Base-by-base conservation (phyloP, 2,113 vertebrate genomes). In the Taxidea taxus region DNA sequence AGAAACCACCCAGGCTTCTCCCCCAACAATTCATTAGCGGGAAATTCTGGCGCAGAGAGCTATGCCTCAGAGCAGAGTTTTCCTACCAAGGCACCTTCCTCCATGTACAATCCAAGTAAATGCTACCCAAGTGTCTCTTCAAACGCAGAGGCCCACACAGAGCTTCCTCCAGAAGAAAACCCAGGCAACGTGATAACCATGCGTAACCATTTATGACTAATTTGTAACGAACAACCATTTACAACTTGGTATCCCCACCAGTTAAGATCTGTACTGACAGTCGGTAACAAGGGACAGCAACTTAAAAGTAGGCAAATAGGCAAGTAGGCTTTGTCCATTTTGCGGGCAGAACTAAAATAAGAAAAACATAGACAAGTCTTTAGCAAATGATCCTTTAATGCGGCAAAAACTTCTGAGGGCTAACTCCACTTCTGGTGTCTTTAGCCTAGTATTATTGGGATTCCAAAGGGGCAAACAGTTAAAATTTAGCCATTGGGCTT, bases 11-110 rank as follows among this genome's bases (percentile, higher is more conserved):
- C 31, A 87, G 54, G 54, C 0, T 82, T 96, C 49, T 54, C 14
- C 74, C 7, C 56, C 62, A 87, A 56, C 37, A 91, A 51, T 49
- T 78, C 62, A 82, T 31, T 81, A 75, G 39, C 20, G 94, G 51
- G 87, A 87, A 84, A n/a, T 66, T 56, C 42, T 87, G 18, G 70
- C 68, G 2, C 10, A 5, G 8, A 29, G 18, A 75, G 62, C 8
- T 42, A 3, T 47, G 56, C 49, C 74, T 74, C 42, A 70, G 51
- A 86, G 74, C 78, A 74, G 51, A 78, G 21, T 74, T 84, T 80
- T 94, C 44, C 85, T 54, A 94, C 34, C 39, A 68, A 82, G 25
- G 83, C 77, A 78, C 34, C 58, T 94, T 97, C 42, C 37, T 92
- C 54, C 64, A 15, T 29, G 3, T 27, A 31, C 42, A 8, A 9